Evolutionary conservation across 2,113 vertebrate species (phyloP).

Genomic region (Callorhinus ursinus): DNA sequence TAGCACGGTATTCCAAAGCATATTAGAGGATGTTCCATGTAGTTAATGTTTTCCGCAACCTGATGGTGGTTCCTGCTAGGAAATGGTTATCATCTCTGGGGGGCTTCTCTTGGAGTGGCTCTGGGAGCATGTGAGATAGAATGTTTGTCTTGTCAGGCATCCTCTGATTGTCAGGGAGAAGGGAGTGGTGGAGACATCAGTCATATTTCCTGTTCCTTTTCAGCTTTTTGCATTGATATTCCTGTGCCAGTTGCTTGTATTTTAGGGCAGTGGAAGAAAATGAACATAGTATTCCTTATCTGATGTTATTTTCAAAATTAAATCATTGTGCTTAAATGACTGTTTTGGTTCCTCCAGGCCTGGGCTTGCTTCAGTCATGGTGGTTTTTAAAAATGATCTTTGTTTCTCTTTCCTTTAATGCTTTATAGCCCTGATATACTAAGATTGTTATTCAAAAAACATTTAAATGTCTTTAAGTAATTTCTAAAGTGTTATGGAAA

Average conservation of each 20-base stretch:
- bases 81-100: background rate
- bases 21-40: background rate
- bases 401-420: background rate
- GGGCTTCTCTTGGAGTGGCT: background rate
- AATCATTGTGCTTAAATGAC: slow-evolving; percentile 29
- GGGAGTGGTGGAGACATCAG: slow-evolving; percentile 9
- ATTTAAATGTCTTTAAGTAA: slow-evolving; percentile 32
- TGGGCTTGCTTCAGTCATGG: background rate
- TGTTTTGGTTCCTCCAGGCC: background rate
- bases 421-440: background rate
- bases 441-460: background rate
- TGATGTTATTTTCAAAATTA: slow-evolving; percentile 43
- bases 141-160: background rate
- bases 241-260: background rate
- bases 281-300: background rate
- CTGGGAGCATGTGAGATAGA: background rate
- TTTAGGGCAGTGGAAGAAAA: background rate
- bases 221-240: slow-evolving; percentile 36
- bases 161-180: slow-evolving; percentile 12
- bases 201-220: background rate
- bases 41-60: background rate
- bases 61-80: background rate
- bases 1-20: background rate
- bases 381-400: background rate
- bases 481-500: background rate